phyloP scores from a whole-genome alignment of 1,140 invertebrate genomes.

The Triops cancriformis region DNA sequence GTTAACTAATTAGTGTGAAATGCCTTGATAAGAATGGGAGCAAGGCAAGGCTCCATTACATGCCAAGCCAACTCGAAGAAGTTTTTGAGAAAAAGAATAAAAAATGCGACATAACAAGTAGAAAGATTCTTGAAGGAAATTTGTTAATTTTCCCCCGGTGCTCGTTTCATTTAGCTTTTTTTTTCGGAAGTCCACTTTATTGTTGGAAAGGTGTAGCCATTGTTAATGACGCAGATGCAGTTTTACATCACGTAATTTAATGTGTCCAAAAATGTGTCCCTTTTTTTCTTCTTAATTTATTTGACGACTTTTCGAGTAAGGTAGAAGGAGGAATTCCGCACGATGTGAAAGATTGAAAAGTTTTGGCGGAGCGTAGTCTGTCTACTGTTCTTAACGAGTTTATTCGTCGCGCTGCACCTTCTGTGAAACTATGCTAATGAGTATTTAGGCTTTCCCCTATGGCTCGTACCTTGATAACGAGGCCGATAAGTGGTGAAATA shows the following conservation, averaged over 20 bases:
- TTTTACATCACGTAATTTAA: background rate
- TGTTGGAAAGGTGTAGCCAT: background rate
- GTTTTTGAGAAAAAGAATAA: background rate
- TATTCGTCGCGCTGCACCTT: conserved; percentile 4
- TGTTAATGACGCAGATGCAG: background rate
- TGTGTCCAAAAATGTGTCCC: background rate
- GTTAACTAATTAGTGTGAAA: conserved; percentile 14
- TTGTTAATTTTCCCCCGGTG: background rate
- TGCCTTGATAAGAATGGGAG: conserved; percentile 13
- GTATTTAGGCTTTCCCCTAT: background rate
- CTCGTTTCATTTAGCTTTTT: background rate
- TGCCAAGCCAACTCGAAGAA: background rate
- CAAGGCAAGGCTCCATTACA: conserved; percentile 7
- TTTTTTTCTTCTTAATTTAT: background rate
- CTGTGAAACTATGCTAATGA: conserved; percentile 14
- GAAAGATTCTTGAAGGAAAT: background rate
- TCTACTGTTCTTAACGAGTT: background rate
- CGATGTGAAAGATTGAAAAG: background rate
- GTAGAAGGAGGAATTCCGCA: background rate
- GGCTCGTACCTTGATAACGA: background rate
- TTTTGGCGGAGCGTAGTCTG: background rate
- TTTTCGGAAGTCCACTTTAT: background rate
- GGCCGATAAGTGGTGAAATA: conserved; percentile 6
- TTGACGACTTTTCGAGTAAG: background rate
- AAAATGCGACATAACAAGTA: background rate